Conservation (phyloP, 2,113 vertebrate species). For the Platichthys stellatus region DNA sequence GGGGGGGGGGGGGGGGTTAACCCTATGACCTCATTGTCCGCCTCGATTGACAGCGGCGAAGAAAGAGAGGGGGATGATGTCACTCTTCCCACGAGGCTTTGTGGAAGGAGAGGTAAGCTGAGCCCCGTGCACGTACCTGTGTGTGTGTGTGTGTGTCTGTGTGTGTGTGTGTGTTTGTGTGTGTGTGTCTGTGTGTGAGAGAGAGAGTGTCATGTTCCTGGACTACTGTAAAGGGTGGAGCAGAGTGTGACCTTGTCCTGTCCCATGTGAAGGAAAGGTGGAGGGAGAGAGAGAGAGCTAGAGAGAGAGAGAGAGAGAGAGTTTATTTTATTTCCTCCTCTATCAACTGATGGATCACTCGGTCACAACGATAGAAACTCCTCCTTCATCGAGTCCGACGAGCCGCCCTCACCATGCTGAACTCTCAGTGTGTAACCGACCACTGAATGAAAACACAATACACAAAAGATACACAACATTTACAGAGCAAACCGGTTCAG, state of each 20-base stretch:
- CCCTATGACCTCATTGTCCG: conserved; percentile 55
- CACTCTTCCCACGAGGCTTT: conserved; percentile 70
- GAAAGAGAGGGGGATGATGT: conserved; percentile 66
- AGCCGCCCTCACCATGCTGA: too few species aligned
- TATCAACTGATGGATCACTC: too few species aligned
- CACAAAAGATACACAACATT: too few species aligned
- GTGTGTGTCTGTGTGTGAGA: conserved; percentile 40
- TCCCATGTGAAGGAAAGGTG: conserved; percentile 15
- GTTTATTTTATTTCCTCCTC: too few species aligned
- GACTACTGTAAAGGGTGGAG: conserved; percentile 68
- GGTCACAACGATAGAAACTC: too few species aligned
- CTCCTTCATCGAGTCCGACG: too few species aligned
- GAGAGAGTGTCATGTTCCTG: conserved; percentile 55
- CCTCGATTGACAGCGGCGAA: conserved; percentile 61
- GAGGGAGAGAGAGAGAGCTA: neutral
- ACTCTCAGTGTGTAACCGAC: too few species aligned
- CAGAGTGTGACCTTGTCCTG: conserved; percentile 61
- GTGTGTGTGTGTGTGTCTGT: conserved; percentile 38
- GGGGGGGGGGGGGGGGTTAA: conserved; percentile 37
- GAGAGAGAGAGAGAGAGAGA: too few species aligned
- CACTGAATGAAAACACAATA: too few species aligned
- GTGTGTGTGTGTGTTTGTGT: conserved; percentile 44
- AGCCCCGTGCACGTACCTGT: conserved; percentile 42
- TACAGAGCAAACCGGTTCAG: too few species aligned
- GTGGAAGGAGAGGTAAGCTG: conserved; percentile 58